Percentiles rank a stretch among this genome's conserved stretches.
Evolutionary conservation across 2,797 vertebrate genomes (phyloP).

Genomic region (Threskiornis aethiopicus): DNA sequence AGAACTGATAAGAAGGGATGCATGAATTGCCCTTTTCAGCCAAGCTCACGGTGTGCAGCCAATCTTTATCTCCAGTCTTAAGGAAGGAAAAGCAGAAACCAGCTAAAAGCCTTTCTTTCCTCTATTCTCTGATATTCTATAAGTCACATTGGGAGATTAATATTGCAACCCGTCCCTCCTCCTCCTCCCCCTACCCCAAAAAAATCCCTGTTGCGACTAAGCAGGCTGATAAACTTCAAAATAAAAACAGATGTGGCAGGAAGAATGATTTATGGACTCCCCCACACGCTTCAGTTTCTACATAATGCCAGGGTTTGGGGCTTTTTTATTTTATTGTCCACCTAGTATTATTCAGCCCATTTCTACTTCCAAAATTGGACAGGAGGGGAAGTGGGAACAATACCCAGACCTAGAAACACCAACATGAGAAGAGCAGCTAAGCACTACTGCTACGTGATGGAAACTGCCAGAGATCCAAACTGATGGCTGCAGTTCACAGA

Average conservation of each 20-base stretch:
- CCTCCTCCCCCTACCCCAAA: neutral
- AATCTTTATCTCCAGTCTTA: constrained; percentile 75
- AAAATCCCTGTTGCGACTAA: constrained; percentile 68
- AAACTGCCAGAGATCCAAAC: neutral
- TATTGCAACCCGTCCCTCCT: constrained; percentile 65
- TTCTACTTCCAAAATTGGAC: neutral
- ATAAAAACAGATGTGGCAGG: constrained; percentile 79
- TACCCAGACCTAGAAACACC: neutral
- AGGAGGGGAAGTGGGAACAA: neutral
- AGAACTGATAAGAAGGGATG: constrained; percentile 60
- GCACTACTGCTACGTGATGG: neutral
- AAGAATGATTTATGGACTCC: constrained; percentile 63
- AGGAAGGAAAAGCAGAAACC: constrained; percentile 79
- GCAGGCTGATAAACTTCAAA: constrained; percentile 77
- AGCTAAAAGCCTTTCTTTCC: constrained; percentile 76
- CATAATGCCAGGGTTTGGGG: neutral
- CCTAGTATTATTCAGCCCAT: constrained; percentile 25
- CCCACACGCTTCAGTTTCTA: constrained; percentile 1
- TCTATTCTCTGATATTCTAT: constrained; percentile 75
- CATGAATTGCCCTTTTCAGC: constrained; percentile 78
- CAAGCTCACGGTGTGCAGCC: constrained; percentile 66
- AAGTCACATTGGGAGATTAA: constrained; percentile 77
- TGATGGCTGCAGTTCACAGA: neutral
- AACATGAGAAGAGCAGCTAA: neutral
- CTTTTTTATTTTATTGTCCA: constrained; percentile 23